These are phyloP conservation scores for Onychostoma macrolepis DNA, from an alignment of 2,113 vertebrate genomes.

Conservation along the genomic window DNA sequence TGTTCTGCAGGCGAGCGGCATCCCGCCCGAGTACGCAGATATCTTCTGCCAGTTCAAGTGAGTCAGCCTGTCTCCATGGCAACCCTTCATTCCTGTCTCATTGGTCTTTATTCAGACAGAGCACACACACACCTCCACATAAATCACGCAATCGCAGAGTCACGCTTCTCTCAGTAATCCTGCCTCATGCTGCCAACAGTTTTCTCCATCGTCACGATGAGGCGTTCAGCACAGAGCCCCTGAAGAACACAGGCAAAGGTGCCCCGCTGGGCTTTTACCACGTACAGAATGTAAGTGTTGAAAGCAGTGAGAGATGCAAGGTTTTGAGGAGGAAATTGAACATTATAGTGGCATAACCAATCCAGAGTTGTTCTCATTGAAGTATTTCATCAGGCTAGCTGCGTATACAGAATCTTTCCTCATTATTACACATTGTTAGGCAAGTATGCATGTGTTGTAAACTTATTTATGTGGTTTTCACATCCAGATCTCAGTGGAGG, in stretches of 20 bases:
- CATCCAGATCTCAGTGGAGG: conserved; percentile 91
- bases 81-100: conserved; percentile 11
- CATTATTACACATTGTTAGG: background rate
- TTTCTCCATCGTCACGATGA: conserved; percentile 98
- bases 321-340: conserved; percentile 3
- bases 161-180: conserved; percentile 23
- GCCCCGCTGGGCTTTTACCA: conserved; percentile 95
- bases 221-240: conserved; percentile 96
- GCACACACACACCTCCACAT: background rate
- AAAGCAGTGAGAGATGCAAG: background rate
- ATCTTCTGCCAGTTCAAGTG: conserved; percentile 99
- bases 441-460: background rate
- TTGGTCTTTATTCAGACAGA: conserved; percentile 14
- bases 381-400: background rate
- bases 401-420: background rate
- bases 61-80: conserved; percentile 67
- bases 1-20: conserved; percentile 90
- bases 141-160: conserved; percentile 21
- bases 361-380: background rate
- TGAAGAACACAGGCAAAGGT: conserved; percentile 94
- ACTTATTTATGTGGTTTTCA: background rate
- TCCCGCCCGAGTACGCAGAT: conserved; percentile 93
- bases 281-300: conserved; percentile 91
- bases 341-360: background rate
- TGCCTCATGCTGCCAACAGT: conserved; percentile 70